Evolutionary conservation across 53 echinoderm and acorn worm species (phyloP).

Genomic region (Crossaster papposus): DNA sequence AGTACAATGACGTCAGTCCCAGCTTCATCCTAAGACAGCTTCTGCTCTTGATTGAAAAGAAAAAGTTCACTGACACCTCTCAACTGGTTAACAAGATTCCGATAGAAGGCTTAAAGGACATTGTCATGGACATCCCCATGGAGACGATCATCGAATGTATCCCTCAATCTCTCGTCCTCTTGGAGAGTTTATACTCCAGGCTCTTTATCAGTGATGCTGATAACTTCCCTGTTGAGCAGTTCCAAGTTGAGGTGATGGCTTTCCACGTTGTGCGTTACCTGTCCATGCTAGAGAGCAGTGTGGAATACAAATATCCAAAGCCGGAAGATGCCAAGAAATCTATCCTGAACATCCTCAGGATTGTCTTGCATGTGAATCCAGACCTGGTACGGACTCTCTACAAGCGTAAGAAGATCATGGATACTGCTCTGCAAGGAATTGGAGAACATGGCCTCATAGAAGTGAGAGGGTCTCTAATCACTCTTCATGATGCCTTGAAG

Average conservation of each 20-base stretch:
- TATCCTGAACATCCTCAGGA: conserved; percentile 73
- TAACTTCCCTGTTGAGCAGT: conserved; percentile 76
- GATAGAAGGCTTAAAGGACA: conserved; percentile 68
- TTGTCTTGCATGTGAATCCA: conserved; percentile 80
- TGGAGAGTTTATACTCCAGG: conserved; percentile 91
- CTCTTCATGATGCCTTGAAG: conserved; percentile 87
- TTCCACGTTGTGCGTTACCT: conserved; percentile 89
- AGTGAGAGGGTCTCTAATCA: conserved; percentile 76
- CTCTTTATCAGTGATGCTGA: conserved; percentile 79
- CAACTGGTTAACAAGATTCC: conserved; percentile 89
- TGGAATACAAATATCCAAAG: conserved; percentile 29
- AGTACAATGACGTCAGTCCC: conserved; percentile 83
- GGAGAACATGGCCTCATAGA: conserved; percentile 85
- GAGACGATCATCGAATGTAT: conserved; percentile 68
- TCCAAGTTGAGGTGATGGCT: conserved; percentile 76
- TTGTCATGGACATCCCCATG: conserved; percentile 78
- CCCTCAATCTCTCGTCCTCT: conserved; percentile 70
- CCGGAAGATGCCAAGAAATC: conserved; percentile 65
- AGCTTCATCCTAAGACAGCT: conserved; percentile 82
- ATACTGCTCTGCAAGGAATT: conserved; percentile 79
- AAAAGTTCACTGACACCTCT: conserved; percentile 85
- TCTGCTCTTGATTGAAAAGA: conserved; percentile 83
- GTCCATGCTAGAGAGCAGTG: conserved; percentile 63
- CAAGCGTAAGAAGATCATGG: conserved; percentile 83
- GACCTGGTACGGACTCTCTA: conserved; percentile 80